These are phyloP conservation scores for Danio tinwini DNA, from an alignment of 2,797 vertebrate species.

Conservation along the genomic window DNA sequence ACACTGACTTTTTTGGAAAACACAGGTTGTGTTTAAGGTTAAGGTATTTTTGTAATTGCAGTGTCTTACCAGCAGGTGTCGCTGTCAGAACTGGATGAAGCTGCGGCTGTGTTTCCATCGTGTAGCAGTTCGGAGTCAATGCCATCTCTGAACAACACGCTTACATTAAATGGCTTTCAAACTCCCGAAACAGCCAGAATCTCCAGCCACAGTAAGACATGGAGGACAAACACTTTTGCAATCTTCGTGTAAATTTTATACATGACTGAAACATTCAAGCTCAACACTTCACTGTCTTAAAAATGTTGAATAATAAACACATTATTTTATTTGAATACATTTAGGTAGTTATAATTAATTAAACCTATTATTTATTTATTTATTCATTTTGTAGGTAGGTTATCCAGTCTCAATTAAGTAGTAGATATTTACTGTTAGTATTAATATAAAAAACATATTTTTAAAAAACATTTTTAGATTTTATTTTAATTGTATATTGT, in stretches of 20 bases:
- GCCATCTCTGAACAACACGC: constrained; percentile 77
- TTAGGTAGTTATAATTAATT: not conserved
- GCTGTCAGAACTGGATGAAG: constrained; percentile 76
- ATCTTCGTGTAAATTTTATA: no score
- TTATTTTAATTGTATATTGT: no score
- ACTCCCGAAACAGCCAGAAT: constrained; percentile 69
- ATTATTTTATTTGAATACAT: not conserved
- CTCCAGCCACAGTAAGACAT: constrained; percentile 71
- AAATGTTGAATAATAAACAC: not conserved
- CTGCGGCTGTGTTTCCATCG: constrained; percentile 70
- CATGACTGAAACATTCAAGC: not conserved
- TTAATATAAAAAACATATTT: no score
- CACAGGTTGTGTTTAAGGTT: not conserved
- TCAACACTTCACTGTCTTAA: not conserved
- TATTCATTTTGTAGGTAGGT: not conserved
- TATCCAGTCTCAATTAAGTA: not conserved
- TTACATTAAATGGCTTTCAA: constrained; percentile 85
- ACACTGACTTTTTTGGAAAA: not conserved
- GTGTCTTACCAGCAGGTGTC: constrained; percentile 76
- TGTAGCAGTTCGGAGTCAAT: constrained; percentile 80
- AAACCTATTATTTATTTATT: not conserved
- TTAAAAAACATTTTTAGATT: no score
- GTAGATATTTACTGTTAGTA: not conserved
- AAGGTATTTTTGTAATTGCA: constrained; percentile 3
- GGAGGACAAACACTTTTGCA: not conserved